phyloP scores from a whole-genome alignment of 1,140 invertebrate species.

The Drusus annulatus region DNA sequence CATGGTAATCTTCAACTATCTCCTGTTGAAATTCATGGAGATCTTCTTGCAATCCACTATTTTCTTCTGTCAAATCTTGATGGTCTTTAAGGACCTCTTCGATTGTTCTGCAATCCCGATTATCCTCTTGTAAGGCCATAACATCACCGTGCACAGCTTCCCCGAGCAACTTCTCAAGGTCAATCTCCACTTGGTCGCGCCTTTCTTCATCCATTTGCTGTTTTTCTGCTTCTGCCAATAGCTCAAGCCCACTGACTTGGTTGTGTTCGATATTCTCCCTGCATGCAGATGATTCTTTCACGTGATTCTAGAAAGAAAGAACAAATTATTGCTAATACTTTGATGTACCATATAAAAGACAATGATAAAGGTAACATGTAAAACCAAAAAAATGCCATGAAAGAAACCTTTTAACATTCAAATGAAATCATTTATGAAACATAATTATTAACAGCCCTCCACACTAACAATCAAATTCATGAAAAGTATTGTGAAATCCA shows the following conservation, averaged over 20 bases:
- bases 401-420: too few relatives aligned
- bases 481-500: too few relatives aligned
- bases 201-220: constrained; percentile 21
- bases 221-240: not conserved
- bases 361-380: too few relatives aligned
- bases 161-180: constrained; percentile 17
- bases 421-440: too few relatives aligned
- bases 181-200: constrained; percentile 12
- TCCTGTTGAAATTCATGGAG: not conserved
- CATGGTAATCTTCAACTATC: not conserved
- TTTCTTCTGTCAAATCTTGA: not conserved
- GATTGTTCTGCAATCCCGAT: not conserved
- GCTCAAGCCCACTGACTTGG: constrained; percentile 14
- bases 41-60: not conserved
- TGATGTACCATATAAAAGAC: too few relatives aligned
- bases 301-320: constrained; percentile 37
- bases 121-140: not conserved
- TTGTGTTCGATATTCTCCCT: constrained; percentile 10
- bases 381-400: too few relatives aligned
- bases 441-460: too few relatives aligned
- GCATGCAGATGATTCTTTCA: constrained; percentile 13
- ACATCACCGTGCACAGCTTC: constrained; percentile 5
- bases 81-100: constrained; percentile 31
- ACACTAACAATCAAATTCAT: too few relatives aligned
- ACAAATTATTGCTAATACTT: too few relatives aligned